Evolutionary conservation across 2,888 invertebrate genomes (phyloP), one percentile per base, ranked within the genome.

Genomic region (Trichogramma evanescens): DNA sequence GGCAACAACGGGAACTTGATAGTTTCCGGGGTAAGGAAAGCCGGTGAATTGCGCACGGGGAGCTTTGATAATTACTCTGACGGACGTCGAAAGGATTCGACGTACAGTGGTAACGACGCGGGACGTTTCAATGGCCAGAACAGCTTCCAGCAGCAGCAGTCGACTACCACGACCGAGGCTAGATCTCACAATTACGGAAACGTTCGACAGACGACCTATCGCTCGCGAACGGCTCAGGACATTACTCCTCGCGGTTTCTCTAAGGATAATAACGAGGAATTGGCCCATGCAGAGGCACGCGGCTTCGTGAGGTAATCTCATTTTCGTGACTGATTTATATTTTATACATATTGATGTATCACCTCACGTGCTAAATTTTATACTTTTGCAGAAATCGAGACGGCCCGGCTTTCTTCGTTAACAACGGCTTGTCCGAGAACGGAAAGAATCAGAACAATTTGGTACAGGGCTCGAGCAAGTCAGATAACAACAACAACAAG

Each of bases 161-260:
- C 39, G 44, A 53, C 9, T 50, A 49, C 42, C 49, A 54, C 50
- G 44, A 8, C 1, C 40, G 48, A 5, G 13, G 26, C 26, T 26
- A 26, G 26, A 26, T 26, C 10, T 3, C 53, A 40, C 41, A 50
- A 59, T 53, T 53, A 50, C 45, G 26, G 49, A 40, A 49, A 57
- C 4, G 7, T 59, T 5, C 53, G 49, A 52, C 56, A 46, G n/a
- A 45, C 51, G 55, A 62, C 53, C 7, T 53, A 61, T 55, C 57
- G 51, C 13, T 44, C 43, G 13, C 53, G 50, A 8, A 48, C 63
- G 26, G 53, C 39, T 9, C 58, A 57, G 39, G 67, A 68, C 46
- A 66, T 62, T 48, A 62, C 65, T 40, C 66, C 66, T 5, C 58
- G 67, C 6, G 66, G 66, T 6, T 67, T 68, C 39, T 64, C 68